A percentile compares a stretch with the other conserved stretches of the same genome.
These are phyloP conservation scores for Glyptemys insculpta DNA, from an alignment of 2,797 vertebrate species.

Conservation along the genomic window DNA sequence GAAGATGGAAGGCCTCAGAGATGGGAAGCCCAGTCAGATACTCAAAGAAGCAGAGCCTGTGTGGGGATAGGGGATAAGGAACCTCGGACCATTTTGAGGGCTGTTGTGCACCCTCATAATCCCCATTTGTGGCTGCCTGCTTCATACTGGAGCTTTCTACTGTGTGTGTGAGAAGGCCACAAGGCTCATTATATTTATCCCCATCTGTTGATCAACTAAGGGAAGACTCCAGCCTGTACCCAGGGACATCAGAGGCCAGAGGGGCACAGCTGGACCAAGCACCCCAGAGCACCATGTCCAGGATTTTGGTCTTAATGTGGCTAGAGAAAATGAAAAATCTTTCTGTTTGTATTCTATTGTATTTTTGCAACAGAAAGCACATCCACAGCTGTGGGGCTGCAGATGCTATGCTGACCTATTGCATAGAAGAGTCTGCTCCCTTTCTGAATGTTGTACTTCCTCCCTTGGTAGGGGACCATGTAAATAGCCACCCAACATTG, in stretches of 20 bases:
- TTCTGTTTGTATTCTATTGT: background rate
- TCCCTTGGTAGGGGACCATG: background rate
- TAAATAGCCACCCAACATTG: background rate
- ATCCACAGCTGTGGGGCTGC: background rate
- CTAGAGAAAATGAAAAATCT: background rate
- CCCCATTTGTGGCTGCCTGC: background rate
- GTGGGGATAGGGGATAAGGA: background rate
- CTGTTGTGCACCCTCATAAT: background rate
- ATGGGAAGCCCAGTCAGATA: background rate
- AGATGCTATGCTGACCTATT: background rate
- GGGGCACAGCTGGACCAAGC: background rate
- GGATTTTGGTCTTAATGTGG: background rate
- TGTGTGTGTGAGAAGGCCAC: fast-evolving
- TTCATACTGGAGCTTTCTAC: background rate
- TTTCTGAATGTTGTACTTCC: background rate
- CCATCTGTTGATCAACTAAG: background rate
- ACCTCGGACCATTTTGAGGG: background rate
- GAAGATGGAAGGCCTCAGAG: background rate
- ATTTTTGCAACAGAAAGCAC: background rate
- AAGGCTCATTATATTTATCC: background rate
- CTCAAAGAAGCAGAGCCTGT: background rate
- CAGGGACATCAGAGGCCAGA: background rate
- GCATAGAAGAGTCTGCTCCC: background rate
- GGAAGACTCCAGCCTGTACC: background rate
- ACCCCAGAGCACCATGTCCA: background rate